Evolutionary conservation across 2,797 vertebrate genomes (phyloP).

Genomic region (Xenops minutus): DNA sequence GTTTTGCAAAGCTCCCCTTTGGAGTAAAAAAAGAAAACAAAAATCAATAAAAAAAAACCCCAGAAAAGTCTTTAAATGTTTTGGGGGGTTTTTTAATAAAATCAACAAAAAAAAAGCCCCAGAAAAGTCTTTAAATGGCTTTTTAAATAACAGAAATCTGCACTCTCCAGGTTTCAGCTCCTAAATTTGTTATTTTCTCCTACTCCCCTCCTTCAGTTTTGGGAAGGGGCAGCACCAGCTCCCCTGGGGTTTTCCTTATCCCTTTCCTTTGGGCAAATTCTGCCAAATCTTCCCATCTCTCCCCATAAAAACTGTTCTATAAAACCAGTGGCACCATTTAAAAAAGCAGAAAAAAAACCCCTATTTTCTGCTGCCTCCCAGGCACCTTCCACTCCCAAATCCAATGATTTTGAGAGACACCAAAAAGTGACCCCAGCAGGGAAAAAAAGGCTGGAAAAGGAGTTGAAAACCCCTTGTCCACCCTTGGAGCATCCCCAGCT

Average conservation of each 20-base stretch:
- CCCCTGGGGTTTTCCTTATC: not conserved
- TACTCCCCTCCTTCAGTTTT: no score
- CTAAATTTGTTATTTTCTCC: not conserved
- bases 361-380: not conserved
- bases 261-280: not conserved
- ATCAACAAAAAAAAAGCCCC: accelerated
- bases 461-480: not conserved
- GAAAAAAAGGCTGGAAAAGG: not conserved
- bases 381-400: not conserved
- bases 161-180: not conserved
- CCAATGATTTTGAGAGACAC: not conserved
- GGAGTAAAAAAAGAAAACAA: no score
- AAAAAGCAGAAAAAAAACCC: not conserved
- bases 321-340: not conserved
- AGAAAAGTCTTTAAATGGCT: not conserved
- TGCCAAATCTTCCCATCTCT: not conserved
- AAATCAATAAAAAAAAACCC: accelerated
- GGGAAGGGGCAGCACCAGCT: not conserved
- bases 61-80: not conserved
- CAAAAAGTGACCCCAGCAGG: not conserved
- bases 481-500: not conserved
- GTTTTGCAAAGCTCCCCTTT: not conserved
- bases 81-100: no score
- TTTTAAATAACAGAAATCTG: not conserved
- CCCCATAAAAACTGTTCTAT: not conserved